A percentile compares a stretch with the other conserved stretches of the same genome.
phyloP scores from a whole-genome alignment of 1,140 invertebrate species.

The Bombus soroeensis region DNA sequence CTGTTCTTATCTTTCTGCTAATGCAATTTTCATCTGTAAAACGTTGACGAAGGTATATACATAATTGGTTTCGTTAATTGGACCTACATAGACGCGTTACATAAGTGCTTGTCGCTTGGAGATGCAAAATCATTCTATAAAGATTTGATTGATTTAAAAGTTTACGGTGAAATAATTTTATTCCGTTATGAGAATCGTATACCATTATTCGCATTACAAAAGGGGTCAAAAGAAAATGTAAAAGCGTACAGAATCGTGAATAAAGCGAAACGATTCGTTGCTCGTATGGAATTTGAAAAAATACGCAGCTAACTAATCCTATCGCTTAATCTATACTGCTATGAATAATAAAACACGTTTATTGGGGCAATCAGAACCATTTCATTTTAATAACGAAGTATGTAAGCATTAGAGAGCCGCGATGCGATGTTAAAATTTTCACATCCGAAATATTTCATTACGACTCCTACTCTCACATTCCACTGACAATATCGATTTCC shows the following conservation, averaged over 20 bases:
- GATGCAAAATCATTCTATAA: not conserved
- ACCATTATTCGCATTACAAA: not conserved
- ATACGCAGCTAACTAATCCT: not conserved
- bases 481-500: not conserved
- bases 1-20: not conserved
- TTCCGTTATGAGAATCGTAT: not conserved
- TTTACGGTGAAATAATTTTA: not conserved
- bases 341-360: not conserved
- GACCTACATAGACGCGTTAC: not conserved
- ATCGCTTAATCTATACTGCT: not conserved
- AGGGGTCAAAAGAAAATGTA: not conserved
- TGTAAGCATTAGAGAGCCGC: too few species aligned
- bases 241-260: not conserved
- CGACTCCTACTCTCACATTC: too few species aligned
- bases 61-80: too few species aligned
- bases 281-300: slow-evolving; percentile 25
- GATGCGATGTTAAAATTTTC: not conserved
- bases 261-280: slow-evolving; percentile 16
- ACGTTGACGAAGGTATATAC: too few species aligned
- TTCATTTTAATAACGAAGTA: not conserved
- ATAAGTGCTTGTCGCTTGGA: not conserved
- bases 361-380: not conserved
- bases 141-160: not conserved
- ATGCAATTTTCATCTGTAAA: not conserved
- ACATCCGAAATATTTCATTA: not conserved